A percentile compares a stretch with the other conserved stretches of the same genome.
phyloP scores from a whole-genome alignment of 2,113 vertebrate genomes.

The Apus apus region DNA sequence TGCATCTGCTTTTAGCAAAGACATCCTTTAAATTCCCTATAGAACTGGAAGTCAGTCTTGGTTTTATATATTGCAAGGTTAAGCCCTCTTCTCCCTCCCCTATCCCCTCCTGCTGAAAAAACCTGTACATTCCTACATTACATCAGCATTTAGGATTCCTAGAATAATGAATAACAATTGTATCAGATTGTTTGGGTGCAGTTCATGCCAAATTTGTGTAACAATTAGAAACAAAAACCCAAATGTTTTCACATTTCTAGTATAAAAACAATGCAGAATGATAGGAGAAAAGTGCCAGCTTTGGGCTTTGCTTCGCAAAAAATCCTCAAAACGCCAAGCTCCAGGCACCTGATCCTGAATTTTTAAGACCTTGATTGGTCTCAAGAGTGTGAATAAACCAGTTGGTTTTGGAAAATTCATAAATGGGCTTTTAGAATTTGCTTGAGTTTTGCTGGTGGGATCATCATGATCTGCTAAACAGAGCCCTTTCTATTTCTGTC shows the following conservation, averaged over 20 bases:
- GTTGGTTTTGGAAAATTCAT: background rate
- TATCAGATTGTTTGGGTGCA: background rate
- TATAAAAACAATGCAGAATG: background rate
- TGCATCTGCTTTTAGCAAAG: background rate
- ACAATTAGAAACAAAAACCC: slow-evolving; percentile 38
- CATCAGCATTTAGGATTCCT: slow-evolving; percentile 33
- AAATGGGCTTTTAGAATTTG: background rate
- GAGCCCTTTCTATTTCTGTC: background rate
- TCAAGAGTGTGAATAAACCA: background rate
- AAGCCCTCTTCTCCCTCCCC: background rate
- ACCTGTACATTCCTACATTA: slow-evolving; percentile 7
- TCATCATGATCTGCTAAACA: background rate
- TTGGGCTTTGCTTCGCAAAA: background rate
- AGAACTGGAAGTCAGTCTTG: background rate
- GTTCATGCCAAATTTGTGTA: background rate
- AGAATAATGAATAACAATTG: slow-evolving; percentile 37
- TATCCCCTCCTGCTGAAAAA: background rate
- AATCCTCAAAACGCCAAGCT: fast-evolving
- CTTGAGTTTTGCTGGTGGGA: background rate
- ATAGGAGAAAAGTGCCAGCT: background rate
- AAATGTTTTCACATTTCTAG: slow-evolving; percentile 61
- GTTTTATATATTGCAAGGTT: slow-evolving; percentile 6
- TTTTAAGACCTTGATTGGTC: background rate
- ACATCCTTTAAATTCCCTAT: slow-evolving; percentile 21
- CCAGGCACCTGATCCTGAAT: background rate